phyloP scores from a whole-genome alignment of 2,888 invertebrate species.

The Pollenia amentaria region DNA sequence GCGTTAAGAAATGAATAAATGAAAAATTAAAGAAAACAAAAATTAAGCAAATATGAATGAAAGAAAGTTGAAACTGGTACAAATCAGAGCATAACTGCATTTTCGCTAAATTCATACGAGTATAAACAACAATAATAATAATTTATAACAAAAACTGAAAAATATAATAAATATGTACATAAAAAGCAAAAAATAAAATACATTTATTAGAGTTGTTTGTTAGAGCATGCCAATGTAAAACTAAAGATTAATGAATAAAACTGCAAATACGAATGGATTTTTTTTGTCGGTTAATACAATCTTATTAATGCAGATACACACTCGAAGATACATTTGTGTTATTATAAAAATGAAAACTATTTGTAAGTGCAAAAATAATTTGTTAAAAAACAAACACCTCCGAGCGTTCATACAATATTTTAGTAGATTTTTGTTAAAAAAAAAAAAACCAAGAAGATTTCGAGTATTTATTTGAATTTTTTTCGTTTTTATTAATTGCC shows the following conservation, averaged over 20 bases:
- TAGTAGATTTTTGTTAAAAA: neutral
- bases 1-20: conserved; percentile 37
- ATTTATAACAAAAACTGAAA: conserved; percentile 31
- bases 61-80: conserved; percentile 85
- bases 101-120: conserved; percentile 78
- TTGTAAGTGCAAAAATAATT: conserved; percentile 1
- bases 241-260: conserved; percentile 59
- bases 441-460: conserved; percentile 6
- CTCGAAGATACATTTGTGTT: neutral
- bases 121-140: conserved; percentile 54
- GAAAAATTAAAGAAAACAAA: conserved; percentile 60
- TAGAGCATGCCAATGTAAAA: conserved; percentile 69
- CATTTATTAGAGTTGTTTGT: conserved; percentile 50
- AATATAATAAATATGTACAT: neutral
- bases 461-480: conserved; percentile 5
- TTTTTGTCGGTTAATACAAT: neutral
- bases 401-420: conserved; percentile 32
- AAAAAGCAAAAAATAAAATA: conserved; percentile 9
- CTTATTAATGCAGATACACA: neutral
- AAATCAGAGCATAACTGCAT: conserved; percentile 85
- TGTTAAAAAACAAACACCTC: conserved; percentile 5
- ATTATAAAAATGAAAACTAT: conserved; percentile 30
- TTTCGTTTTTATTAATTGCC: conserved; percentile 41
- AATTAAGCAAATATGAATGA: conserved; percentile 76
- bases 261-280: conserved; percentile 14